Conservation (phyloP, 2,888 invertebrate species). For the Argynnis bischoffii region DNA sequence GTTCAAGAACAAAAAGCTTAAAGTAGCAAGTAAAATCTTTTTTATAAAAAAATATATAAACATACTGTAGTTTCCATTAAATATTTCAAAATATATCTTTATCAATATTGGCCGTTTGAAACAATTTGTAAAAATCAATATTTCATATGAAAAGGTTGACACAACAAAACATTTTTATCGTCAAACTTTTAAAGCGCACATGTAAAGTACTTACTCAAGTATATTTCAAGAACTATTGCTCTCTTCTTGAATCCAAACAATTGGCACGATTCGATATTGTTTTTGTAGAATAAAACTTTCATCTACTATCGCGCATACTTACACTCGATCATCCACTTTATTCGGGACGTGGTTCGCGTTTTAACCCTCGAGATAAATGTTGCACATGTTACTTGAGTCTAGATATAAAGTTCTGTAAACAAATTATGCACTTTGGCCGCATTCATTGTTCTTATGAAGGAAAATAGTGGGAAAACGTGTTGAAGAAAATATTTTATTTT, state of each 20-base stretch:
- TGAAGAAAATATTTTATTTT: not conserved
- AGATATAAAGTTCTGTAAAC: constrained; percentile 16
- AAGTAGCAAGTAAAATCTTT: too few relatives aligned
- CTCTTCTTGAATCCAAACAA: constrained; percentile 11
- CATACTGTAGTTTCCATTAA: too few relatives aligned
- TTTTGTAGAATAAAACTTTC: constrained; percentile 36
- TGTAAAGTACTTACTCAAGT: not conserved
- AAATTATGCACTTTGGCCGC: constrained; percentile 19
- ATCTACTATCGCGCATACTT: constrained; percentile 35
- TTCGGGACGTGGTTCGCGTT: constrained; percentile 37
- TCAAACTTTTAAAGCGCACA: not conserved
- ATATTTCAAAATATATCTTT: too few relatives aligned
- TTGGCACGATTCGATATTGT: constrained; percentile 37
- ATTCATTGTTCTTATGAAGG: not conserved
- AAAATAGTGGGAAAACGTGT: constrained; percentile 4
- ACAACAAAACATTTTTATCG: not conserved
- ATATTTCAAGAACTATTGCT: not conserved
- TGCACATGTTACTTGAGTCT: constrained; percentile 17
- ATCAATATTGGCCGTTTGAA: too few relatives aligned
- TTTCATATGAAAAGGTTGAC: too few relatives aligned
- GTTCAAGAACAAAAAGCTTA: too few relatives aligned
- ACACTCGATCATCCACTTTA: constrained; percentile 39
- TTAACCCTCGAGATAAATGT: constrained; percentile 22
- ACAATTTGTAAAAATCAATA: too few relatives aligned
- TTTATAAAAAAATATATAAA: too few relatives aligned